Conservation (phyloP, 2,113 vertebrate genomes). For the Corythoichthys haematopterus region DNA sequence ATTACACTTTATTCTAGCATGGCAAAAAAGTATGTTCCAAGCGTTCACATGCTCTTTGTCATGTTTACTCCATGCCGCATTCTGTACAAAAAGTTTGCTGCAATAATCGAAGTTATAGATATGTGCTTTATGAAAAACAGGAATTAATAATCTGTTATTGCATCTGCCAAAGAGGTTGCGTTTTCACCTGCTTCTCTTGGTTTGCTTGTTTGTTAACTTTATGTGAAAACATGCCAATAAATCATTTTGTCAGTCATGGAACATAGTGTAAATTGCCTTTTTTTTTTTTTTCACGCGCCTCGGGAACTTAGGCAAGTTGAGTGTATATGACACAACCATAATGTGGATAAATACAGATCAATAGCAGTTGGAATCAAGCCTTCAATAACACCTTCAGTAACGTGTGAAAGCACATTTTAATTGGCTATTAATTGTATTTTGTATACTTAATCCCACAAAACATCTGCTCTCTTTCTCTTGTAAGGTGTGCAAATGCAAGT, state of each 20-base stretch:
- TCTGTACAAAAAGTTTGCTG: not conserved
- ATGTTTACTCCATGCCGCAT: not conserved
- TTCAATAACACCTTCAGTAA: not conserved
- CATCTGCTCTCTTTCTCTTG: slow-evolving; percentile 28
- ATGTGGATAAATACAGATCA: not conserved
- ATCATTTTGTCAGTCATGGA: not conserved
- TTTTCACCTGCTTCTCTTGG: not conserved
- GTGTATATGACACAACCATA: not conserved
- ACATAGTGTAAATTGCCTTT: not conserved
- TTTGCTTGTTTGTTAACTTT: not conserved
- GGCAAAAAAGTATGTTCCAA: too few species aligned
- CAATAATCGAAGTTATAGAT: not conserved
- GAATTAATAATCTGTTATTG: not conserved
- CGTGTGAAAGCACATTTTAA: not conserved
- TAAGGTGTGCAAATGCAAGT: slow-evolving; percentile 31
- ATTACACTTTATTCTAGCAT: too few species aligned
- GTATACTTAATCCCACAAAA: not conserved
- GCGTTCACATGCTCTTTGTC: not conserved
- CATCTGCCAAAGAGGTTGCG: not conserved
- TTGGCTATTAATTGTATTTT: not conserved
- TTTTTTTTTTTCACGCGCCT: not conserved
- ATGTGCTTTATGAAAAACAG: not conserved
- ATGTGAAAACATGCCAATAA: not conserved
- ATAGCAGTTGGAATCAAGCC: not conserved
- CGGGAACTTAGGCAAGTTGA: not conserved